Percentiles rank a stretch among this genome's conserved stretches.
These are phyloP conservation scores for Takifugu ocellatus DNA, from an alignment of 2,797 vertebrate species.

Conservation along the genomic window DNA sequence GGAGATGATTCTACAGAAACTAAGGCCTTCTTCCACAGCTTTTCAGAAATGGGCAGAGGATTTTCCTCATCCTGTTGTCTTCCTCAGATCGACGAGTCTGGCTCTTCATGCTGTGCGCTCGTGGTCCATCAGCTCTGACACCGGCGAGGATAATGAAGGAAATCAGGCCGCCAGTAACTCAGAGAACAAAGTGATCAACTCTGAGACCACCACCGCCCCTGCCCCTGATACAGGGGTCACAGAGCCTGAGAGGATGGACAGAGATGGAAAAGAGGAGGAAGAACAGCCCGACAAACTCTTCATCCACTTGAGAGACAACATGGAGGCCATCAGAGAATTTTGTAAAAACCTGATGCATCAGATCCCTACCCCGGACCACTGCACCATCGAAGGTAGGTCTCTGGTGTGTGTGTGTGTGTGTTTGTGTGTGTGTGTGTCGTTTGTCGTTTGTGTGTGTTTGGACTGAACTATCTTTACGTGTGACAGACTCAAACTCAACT, in stretches of 20 bases:
- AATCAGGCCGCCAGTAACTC: slow-evolving; percentile 21
- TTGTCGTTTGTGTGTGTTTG: slow-evolving; percentile 4
- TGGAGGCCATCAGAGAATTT: slow-evolving; percentile 82
- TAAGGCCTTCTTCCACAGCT: not conserved
- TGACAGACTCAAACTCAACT: slow-evolving; percentile 72
- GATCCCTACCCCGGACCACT: slow-evolving; percentile 88
- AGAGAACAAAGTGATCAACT: not conserved
- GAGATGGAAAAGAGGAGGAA: slow-evolving; percentile 24
- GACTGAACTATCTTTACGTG: not conserved
- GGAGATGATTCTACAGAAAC: too few relatives aligned
- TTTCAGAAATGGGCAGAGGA: not conserved
- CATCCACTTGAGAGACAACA: slow-evolving; percentile 85
- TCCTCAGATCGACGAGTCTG: slow-evolving; percentile 86
- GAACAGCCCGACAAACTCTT: slow-evolving; percentile 81
- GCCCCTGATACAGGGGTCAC: slow-evolving; percentile 28
- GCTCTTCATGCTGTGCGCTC: slow-evolving; percentile 76
- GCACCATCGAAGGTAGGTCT: slow-evolving; percentile 85
- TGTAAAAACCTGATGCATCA: slow-evolving; percentile 79
- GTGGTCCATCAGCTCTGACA: slow-evolving; percentile 73
- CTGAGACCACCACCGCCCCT: slow-evolving; percentile 1
- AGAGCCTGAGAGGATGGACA: slow-evolving; percentile 34
- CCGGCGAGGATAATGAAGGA: slow-evolving; percentile 65
- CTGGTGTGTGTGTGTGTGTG: not conserved
- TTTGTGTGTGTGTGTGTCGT: not conserved
- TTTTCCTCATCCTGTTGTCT: slow-evolving; percentile 3